Evolutionary conservation across 2,113 vertebrate species (phyloP).

Genomic region (Centrocercus urophasianus): DNA sequence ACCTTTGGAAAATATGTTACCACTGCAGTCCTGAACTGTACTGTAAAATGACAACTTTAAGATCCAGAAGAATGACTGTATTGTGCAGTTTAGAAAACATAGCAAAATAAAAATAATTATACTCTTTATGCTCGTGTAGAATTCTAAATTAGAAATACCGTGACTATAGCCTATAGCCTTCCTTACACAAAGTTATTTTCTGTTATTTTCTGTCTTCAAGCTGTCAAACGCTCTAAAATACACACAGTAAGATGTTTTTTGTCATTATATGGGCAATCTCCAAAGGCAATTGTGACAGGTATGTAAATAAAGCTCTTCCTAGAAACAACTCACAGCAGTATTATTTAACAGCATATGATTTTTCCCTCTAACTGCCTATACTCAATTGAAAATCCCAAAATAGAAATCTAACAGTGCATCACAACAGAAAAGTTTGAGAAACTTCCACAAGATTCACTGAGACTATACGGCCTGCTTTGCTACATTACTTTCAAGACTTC

Average conservation of each 20-base stretch:
- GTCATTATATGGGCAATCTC: not conserved
- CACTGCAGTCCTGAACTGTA: slow-evolving; percentile 43
- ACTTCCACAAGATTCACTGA: not conserved
- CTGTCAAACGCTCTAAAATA: slow-evolving; percentile 36
- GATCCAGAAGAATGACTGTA: slow-evolving; percentile 63
- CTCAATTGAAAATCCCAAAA: not conserved
- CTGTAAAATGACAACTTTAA: slow-evolving; percentile 62
- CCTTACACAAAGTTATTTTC: not conserved
- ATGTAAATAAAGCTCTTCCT: slow-evolving; percentile 6
- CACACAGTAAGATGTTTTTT: not conserved
- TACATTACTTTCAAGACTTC: not conserved
- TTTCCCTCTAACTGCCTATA: not conserved
- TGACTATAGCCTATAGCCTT: not conserved
- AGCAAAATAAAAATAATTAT: slow-evolving; percentile 59
- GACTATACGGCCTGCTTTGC: not conserved
- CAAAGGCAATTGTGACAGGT: not conserved
- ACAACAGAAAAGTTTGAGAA: not conserved
- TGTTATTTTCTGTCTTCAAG: not conserved
- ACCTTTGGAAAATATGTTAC: slow-evolving; percentile 83
- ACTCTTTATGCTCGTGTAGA: not conserved
- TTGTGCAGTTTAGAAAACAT: slow-evolving; percentile 47
- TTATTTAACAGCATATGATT: not conserved
- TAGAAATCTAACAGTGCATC: not conserved
- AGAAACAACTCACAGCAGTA: not conserved
- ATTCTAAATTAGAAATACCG: slow-evolving; percentile 25